Conservation (phyloP, 2,888 invertebrate species). For the Papilio elwesi region DNA sequence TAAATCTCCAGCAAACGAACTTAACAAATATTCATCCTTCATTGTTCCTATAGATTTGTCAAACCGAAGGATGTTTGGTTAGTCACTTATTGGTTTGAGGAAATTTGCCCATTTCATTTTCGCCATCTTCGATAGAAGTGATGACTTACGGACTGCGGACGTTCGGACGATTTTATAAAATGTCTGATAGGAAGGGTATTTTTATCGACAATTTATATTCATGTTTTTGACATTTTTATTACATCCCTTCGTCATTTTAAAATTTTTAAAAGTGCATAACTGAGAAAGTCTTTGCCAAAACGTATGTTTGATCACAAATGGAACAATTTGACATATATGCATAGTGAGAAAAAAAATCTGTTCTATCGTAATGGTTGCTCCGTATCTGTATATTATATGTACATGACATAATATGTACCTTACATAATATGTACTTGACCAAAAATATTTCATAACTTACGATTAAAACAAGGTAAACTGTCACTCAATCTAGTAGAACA, state of each 20-base stretch:
- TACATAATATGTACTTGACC: too few species aligned
- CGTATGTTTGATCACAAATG: too few species aligned
- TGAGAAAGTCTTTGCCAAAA: neutral
- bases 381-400: too few species aligned
- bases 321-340: too few species aligned
- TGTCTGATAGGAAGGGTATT: constrained; percentile 21
- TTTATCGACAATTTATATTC: constrained; percentile 23
- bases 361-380: too few species aligned
- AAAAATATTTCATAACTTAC: too few species aligned
- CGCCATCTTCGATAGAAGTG: constrained; percentile 12
- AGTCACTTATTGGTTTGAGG: neutral
- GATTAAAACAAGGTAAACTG: too few species aligned
- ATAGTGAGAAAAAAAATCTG: too few species aligned
- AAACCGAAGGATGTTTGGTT: neutral
- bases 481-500: too few species aligned
- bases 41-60: constrained; percentile 6
- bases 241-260: constrained; percentile 15
- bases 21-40: neutral
- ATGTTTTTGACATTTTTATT: constrained; percentile 36
- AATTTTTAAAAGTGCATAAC: neutral
- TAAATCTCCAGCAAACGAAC: neutral
- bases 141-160: constrained; percentile 25
- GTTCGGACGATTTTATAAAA: constrained; percentile 33
- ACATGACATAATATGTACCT: too few species aligned
- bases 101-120: constrained; percentile 19